These are phyloP conservation scores for Alaudala cheleensis DNA, from an alignment of 2,113 vertebrate species.

Conservation along the genomic window DNA sequence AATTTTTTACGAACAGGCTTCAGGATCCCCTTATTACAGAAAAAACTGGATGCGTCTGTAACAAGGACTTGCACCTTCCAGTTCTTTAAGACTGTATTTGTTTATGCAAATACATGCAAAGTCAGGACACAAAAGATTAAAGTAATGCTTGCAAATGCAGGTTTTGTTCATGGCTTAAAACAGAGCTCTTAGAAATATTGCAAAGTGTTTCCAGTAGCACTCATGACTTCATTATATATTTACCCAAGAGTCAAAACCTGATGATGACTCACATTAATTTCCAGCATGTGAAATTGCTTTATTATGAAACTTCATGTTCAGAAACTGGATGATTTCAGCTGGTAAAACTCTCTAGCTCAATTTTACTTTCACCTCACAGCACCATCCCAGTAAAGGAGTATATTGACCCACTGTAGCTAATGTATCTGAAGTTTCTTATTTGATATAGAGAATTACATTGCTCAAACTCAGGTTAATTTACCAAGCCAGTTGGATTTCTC, in stretches of 20 bases:
- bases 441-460: background rate
- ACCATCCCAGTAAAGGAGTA: background rate
- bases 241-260: background rate
- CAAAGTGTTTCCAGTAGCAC: background rate
- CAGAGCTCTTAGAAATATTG: background rate
- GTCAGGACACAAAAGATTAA: background rate
- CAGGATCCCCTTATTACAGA: background rate
- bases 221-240: background rate
- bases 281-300: background rate
- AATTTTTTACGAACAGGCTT: background rate
- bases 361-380: background rate
- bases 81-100: background rate
- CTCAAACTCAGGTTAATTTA: background rate
- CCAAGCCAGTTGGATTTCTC: background rate
- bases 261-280: background rate
- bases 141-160: background rate
- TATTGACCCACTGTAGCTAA: background rate
- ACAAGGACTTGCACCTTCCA: background rate
- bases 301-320: background rate
- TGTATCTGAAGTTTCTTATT: background rate
- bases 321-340: background rate
- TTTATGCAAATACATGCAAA: background rate
- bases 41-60: background rate
- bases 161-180: background rate
- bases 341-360: background rate